A percentile compares a stretch with the other conserved stretches of the same genome.
These are phyloP conservation scores for Todus mexicanus DNA, from an alignment of 2,797 vertebrate genomes.

Conservation along the genomic window DNA sequence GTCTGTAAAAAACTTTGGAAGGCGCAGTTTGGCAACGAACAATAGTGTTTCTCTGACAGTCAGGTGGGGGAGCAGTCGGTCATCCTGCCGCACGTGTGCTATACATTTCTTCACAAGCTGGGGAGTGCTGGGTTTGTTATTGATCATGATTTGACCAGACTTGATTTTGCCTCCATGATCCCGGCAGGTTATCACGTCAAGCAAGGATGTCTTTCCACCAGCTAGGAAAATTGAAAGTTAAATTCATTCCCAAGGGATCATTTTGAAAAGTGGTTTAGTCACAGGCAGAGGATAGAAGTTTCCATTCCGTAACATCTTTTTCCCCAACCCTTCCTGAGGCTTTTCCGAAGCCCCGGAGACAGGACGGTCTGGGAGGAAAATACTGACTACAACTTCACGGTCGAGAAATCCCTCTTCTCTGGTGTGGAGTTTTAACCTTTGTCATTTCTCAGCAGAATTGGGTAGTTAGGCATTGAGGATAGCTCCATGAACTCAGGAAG, in stretches of 20 bases:
- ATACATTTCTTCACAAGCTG: conserved; percentile 88
- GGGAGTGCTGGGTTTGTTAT: conserved; percentile 81
- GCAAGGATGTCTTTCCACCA: conserved; percentile 88
- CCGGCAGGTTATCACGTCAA: conserved; percentile 92
- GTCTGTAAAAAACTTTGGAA: conserved; percentile 87
- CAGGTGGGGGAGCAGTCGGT: conserved; percentile 91
- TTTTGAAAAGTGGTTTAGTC: background rate
- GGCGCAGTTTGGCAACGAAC: conserved; percentile 89
- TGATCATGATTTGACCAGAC: conserved; percentile 86
- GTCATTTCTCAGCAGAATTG: background rate
- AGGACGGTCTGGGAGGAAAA: background rate
- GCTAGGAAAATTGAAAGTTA: conserved; percentile 68
- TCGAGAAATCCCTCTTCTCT: background rate
- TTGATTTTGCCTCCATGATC: conserved; percentile 82
- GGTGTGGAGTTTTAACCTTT: background rate
- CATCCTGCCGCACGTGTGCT: conserved; percentile 90
- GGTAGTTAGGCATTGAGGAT: background rate
- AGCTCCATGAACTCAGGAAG: background rate
- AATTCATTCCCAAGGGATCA: background rate
- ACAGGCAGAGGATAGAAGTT: background rate
- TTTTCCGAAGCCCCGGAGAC: background rate
- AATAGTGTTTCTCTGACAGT: conserved; percentile 90
- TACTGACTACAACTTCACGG: background rate
- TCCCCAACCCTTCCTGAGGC: background rate
- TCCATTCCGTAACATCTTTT: background rate